Conservation (phyloP, 2,888 invertebrate species). For the Drosophila buzzatii region DNA sequence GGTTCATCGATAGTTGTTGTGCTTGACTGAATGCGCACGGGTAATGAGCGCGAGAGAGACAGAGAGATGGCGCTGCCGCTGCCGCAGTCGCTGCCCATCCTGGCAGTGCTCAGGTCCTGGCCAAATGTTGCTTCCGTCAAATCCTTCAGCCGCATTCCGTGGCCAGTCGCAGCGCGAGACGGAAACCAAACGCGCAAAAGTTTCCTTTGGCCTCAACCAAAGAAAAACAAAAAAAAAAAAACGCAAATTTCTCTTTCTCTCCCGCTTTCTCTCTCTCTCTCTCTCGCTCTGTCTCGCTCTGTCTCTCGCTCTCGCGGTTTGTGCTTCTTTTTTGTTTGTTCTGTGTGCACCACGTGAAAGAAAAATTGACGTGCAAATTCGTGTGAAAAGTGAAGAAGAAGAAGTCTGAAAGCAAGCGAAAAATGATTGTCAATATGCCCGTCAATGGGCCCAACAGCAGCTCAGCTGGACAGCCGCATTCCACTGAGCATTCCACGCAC, state of each 20-base stretch:
- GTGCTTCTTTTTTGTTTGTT: conserved; percentile 41
- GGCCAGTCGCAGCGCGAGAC: conserved; percentile 71
- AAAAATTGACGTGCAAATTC: conserved; percentile 16
- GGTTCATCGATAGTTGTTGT: conserved; percentile 54
- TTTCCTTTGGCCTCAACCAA: conserved; percentile 1
- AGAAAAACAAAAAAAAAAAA: neutral
- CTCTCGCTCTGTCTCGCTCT: neutral
- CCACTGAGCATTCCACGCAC: conserved; percentile 33
- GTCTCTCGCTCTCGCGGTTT: neutral
- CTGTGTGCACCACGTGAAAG: conserved; percentile 49
- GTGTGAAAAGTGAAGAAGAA: conserved; percentile 3
- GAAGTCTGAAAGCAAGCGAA: neutral
- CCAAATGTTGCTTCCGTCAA: conserved; percentile 11
- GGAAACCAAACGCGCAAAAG: conserved; percentile 56
- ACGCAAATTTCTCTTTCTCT: neutral
- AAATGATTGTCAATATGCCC: conserved; percentile 82
- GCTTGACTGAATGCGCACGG: conserved; percentile 81
- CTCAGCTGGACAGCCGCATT: conserved; percentile 13
- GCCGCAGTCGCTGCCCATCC: conserved; percentile 3
- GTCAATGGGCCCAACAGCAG: conserved; percentile 56
- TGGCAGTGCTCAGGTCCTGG: conserved; percentile 22
- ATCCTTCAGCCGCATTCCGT: conserved; percentile 58
- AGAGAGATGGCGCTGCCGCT: conserved; percentile 25
- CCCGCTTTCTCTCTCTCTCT: neutral
- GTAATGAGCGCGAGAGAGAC: conserved; percentile 51